Conservation (phyloP, 2,113 vertebrate genomes). For the Oreocharis arfaki region DNA sequence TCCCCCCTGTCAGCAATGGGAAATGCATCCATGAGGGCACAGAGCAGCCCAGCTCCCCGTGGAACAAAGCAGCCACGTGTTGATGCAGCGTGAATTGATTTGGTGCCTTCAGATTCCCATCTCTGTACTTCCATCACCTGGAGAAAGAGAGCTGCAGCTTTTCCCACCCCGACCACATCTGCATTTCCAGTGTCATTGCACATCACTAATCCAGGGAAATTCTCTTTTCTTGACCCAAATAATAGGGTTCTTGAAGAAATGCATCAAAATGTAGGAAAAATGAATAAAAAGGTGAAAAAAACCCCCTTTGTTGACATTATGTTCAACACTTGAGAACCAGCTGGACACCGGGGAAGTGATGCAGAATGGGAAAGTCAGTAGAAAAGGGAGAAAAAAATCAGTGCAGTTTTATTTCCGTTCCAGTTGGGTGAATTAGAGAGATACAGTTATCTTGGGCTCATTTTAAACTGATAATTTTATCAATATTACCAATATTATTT, state of each 20-base stretch:
- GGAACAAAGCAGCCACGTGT: fast-evolving
- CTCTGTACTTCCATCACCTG: neutral
- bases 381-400: neutral
- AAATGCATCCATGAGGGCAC: fast-evolving
- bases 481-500: neutral
- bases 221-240: neutral
- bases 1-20: fast-evolving
- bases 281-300: neutral
- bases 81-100: neutral
- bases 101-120: neutral
- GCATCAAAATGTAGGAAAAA: neutral
- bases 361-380: neutral
- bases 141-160: neutral
- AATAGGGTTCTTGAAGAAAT: neutral
- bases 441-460: neutral
- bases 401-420: neutral
- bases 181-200: fast-evolving
- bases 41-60: fast-evolving
- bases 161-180: fast-evolving
- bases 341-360: neutral
- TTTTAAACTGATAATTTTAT: neutral
- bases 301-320: neutral
- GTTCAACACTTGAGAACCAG: neutral
- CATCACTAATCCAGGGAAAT: neutral
- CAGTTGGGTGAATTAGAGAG: neutral